These are phyloP conservation scores for Conus canariensis DNA, from an alignment of 2,888 invertebrate species.

Conservation along the genomic window DNA sequence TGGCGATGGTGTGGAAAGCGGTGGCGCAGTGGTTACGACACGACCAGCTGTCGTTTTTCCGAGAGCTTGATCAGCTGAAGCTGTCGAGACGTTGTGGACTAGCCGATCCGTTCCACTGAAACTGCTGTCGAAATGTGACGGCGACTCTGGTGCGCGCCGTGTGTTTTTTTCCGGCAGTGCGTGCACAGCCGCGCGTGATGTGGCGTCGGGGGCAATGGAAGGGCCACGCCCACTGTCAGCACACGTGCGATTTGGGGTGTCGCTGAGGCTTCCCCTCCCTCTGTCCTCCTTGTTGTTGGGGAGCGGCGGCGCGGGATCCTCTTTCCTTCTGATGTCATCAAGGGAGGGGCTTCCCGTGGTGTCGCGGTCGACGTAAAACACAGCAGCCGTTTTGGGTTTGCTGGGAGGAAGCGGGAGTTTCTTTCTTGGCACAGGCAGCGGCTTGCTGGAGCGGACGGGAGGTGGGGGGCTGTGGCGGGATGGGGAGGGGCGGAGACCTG, in stretches of 20 bases:
- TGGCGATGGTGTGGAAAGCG: not conserved
- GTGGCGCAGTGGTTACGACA: not conserved
- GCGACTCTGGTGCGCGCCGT: not conserved
- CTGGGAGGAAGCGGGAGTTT: not conserved
- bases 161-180: not conserved
- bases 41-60: not conserved
- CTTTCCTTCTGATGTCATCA: not conserved
- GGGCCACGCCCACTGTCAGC: conserved; percentile 23
- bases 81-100: not conserved
- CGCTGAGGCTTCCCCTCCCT: no score
- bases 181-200: not conserved
- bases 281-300: not conserved
- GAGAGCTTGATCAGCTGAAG: not conserved
- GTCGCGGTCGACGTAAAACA: conserved; percentile 16
- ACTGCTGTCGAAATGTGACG: not conserved
- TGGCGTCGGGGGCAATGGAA: not conserved
- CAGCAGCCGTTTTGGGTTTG: conserved; percentile 19
- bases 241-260: not conserved
- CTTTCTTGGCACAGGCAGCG: conserved; percentile 22
- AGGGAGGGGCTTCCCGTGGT: no score
- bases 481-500: not conserved
- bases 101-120: not conserved
- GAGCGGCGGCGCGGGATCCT: not conserved
- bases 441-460: not conserved
- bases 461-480: not conserved